These are phyloP conservation scores for Paraescarpia echinospica DNA, from an alignment of 1,140 invertebrate genomes.

Conservation along the genomic window DNA sequence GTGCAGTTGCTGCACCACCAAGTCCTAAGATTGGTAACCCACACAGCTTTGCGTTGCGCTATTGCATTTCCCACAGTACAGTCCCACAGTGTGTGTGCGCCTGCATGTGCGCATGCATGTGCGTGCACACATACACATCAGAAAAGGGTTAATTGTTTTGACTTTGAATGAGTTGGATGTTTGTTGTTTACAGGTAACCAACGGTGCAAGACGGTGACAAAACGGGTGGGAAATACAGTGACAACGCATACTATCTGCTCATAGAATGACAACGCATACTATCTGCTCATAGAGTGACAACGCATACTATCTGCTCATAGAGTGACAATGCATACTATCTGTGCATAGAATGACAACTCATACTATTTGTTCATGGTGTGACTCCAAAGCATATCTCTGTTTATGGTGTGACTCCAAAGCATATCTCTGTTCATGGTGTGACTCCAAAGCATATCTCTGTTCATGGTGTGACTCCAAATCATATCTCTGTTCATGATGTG, in stretches of 20 bases:
- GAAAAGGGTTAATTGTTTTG: slow-evolving; percentile 15
- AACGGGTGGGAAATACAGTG: slow-evolving; percentile 26
- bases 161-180: slow-evolving; percentile 9
- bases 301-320: not conserved
- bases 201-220: slow-evolving; percentile 23
- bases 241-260: slow-evolving; percentile 26
- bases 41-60: no score
- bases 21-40: no score
- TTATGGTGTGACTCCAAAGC: not conserved
- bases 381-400: not conserved
- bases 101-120: no score
- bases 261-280: not conserved
- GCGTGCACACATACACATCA: no score
- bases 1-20: no score
- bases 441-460: not conserved
- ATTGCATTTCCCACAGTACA: not conserved
- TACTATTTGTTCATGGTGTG: not conserved
- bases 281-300: no score
- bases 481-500: not conserved
- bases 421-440: not conserved
- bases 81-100: not conserved
- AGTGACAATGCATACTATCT: no score
- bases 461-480: not conserved
- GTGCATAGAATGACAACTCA: no score
- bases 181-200: slow-evolving; percentile 24